Conservation (phyloP, 2,797 vertebrate genomes). For the Hydrocynus forskahlii region DNA sequence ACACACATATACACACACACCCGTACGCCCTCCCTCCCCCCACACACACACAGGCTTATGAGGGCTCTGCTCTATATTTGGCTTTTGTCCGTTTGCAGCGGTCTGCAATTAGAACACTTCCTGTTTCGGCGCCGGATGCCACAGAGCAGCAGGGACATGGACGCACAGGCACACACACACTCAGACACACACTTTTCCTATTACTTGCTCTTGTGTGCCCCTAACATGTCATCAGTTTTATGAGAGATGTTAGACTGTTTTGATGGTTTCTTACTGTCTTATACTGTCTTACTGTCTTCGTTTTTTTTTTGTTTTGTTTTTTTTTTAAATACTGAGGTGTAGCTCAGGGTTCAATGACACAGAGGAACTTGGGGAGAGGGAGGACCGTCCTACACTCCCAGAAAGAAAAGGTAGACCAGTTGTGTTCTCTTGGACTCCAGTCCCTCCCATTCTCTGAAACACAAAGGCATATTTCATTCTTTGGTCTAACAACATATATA, state of each 20-base stretch:
- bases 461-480: too few relatives aligned
- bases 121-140: slow-evolving; percentile 71
- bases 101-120: slow-evolving; percentile 75
- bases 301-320: too few relatives aligned
- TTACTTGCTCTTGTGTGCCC: neutral
- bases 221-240: neutral
- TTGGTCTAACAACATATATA: too few relatives aligned
- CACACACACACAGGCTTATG: neutral
- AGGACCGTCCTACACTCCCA: too few relatives aligned
- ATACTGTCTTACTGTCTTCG: too few relatives aligned
- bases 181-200: neutral
- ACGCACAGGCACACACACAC: neutral
- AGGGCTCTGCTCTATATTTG: slow-evolving; percentile 67
- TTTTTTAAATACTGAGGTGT: too few relatives aligned
- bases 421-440: too few relatives aligned
- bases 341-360: too few relatives aligned
- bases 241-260: neutral
- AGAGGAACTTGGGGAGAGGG: too few relatives aligned
- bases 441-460: too few relatives aligned
- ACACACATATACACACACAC: neutral
- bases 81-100: slow-evolving; percentile 67
- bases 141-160: slow-evolving; percentile 46
- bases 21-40: too few relatives aligned
- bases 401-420: too few relatives aligned
- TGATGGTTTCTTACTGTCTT: neutral